Conservation (phyloP, 92 coral and sea anemone genomes). For the Umimayanthus chanpuru region DNA sequence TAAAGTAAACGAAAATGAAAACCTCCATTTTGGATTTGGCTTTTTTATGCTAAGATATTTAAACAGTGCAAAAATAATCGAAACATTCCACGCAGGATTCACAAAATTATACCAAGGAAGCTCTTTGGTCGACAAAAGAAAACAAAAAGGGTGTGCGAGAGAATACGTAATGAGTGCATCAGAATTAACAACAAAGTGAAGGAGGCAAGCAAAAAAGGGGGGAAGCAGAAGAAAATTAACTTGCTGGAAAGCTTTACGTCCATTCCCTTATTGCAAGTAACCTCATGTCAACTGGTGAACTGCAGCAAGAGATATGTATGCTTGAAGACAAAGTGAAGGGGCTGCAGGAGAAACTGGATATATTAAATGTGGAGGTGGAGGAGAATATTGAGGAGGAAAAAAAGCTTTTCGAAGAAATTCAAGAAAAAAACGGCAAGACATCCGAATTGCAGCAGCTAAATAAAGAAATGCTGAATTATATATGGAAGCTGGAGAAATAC, state of each 20-base stretch:
- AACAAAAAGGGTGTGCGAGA: slow-evolving; percentile 27
- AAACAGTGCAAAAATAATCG: too few species aligned
- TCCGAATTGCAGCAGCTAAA: slow-evolving; percentile 23
- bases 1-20: too few species aligned
- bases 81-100: too few species aligned
- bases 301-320: slow-evolving; percentile 40
- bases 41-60: too few species aligned
- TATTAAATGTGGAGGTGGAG: slow-evolving; percentile 51
- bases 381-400: slow-evolving; percentile 62
- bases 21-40: too few species aligned
- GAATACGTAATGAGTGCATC: slow-evolving; percentile 38
- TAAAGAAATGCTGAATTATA: slow-evolving; percentile 38
- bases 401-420: slow-evolving; percentile 47
- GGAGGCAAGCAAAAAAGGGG: slow-evolving; percentile 36
- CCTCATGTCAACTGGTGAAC: slow-evolving; percentile 47
- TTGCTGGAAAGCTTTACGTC: slow-evolving; percentile 38
- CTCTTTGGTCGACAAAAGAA: slow-evolving; percentile 31
- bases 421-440: slow-evolving; percentile 24
- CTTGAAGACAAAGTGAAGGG: slow-evolving; percentile 28
- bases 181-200: slow-evolving; percentile 22
- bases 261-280: slow-evolving; percentile 49
- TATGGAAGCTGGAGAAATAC: slow-evolving; percentile 26
- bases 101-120: too few species aligned
- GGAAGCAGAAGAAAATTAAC: slow-evolving; percentile 13
- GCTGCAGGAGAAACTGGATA: slow-evolving; percentile 42